Conservation (phyloP, 2,113 vertebrate species). For the Semnornis frantzii region DNA sequence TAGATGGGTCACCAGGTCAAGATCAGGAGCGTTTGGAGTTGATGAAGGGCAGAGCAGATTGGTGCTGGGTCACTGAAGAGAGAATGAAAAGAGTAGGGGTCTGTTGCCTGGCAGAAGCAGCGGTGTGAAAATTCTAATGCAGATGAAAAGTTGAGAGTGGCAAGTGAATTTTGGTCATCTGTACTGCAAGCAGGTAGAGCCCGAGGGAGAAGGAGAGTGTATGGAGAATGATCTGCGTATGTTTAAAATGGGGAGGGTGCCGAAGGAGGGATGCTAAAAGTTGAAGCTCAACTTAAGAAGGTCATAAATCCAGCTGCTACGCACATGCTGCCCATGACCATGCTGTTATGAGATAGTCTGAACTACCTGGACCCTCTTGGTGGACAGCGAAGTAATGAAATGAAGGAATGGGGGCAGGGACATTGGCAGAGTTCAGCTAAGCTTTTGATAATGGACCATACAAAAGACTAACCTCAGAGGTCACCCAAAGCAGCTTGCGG, state of each 20-base stretch:
- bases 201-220: neutral
- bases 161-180: neutral
- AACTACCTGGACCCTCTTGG: neutral
- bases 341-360: neutral
- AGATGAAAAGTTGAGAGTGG: neutral
- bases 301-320: accelerated
- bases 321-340: neutral
- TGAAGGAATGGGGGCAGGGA: neutral
- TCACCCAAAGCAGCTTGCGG: neutral
- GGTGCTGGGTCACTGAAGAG: slow-evolving; percentile 29
- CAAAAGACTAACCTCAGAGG: neutral
- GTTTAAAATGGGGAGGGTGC: neutral
- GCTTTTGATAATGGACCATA: neutral
- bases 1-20: neutral
- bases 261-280: neutral
- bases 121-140: neutral
- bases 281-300: neutral
- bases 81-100: neutral
- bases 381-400: neutral
- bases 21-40: slow-evolving; percentile 37
- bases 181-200: neutral
- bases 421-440: neutral
- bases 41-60: slow-evolving; percentile 36
- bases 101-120: neutral
- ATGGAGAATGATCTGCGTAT: neutral